Evolutionary conservation across 2,888 invertebrate genomes (phyloP).

Genomic region (Erebia ligea): DNA sequence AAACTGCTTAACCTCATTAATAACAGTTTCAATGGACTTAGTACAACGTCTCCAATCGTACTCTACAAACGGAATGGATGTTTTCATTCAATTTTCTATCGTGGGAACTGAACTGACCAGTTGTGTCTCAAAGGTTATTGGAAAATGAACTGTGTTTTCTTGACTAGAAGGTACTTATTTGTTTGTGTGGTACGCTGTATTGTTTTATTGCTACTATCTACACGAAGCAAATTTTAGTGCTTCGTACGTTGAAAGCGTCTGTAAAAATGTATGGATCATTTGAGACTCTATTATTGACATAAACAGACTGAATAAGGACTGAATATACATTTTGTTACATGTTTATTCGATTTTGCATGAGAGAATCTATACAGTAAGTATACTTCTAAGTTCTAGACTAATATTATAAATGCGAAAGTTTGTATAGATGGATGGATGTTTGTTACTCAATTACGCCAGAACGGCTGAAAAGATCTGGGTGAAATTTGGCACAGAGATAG

Average conservation of each 20-base stretch:
- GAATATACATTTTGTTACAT: not conserved
- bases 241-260: slow-evolving; percentile 8
- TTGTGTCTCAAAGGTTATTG: slow-evolving; percentile 8
- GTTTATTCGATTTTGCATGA: not conserved
- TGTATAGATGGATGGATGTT: too few species aligned
- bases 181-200: slow-evolving; percentile 6
- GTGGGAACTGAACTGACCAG: slow-evolving; percentile 42
- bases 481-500: too few species aligned
- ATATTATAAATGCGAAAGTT: too few species aligned
- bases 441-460: too few species aligned
- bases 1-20: slow-evolving; percentile 21
- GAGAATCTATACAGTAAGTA: not conserved
- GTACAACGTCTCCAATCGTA: slow-evolving; percentile 39
- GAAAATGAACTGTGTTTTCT: slow-evolving; percentile 21
- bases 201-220: slow-evolving; percentile 25
- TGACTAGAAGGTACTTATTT: slow-evolving; percentile 21
- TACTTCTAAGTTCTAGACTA: too few species aligned
- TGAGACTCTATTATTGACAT: slow-evolving; percentile 1
- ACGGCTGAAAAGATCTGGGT: too few species aligned
- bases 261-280: slow-evolving; percentile 17
- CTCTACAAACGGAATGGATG: slow-evolving; percentile 43
- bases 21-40: slow-evolving; percentile 36
- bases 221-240: slow-evolving; percentile 23
- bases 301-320: slow-evolving; percentile 1
- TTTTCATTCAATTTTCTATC: slow-evolving; percentile 47